Conservation (phyloP, 1,140 invertebrate genomes). For the Uloborus diversus region DNA sequence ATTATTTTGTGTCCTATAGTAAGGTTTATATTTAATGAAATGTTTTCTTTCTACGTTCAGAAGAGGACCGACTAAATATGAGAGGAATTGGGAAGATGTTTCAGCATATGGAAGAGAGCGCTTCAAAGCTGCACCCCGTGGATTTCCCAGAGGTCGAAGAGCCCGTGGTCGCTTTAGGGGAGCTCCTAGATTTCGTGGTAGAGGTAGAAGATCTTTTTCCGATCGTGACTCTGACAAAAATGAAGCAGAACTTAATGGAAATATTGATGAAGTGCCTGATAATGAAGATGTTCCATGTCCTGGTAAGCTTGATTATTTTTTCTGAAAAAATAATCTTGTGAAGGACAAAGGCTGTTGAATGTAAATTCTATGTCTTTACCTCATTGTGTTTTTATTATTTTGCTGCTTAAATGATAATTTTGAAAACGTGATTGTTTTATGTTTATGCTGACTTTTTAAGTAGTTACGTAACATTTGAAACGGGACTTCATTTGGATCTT, state of each 20-base stretch:
- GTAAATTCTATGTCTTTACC: too few species aligned
- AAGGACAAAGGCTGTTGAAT: too few species aligned
- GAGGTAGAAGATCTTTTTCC: background rate
- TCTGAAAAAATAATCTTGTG: background rate
- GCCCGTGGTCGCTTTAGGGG: slow-evolving; percentile 57
- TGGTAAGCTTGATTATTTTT: background rate
- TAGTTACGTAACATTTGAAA: too few species aligned
- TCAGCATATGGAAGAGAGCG: slow-evolving; percentile 75
- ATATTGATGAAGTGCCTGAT: slow-evolving; percentile 13
- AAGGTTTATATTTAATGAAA: too few species aligned
- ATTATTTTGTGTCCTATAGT: too few species aligned
- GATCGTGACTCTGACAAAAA: slow-evolving; percentile 30
- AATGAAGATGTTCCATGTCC: slow-evolving; percentile 1
- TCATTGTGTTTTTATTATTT: too few species aligned
- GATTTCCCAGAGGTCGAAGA: slow-evolving; percentile 35
- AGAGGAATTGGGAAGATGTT: slow-evolving; percentile 90
- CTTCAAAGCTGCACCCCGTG: slow-evolving; percentile 59
- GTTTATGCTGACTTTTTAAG: too few species aligned
- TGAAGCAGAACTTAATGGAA: slow-evolving; percentile 20
- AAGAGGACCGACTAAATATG: slow-evolving; percentile 90
- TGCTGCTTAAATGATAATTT: too few species aligned
- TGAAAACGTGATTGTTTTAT: too few species aligned
- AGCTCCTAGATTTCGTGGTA: slow-evolving; percentile 28
- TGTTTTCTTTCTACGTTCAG: slow-evolving; percentile 66
- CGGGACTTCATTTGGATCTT: too few species aligned